phyloP scores from a whole-genome alignment of 2,888 invertebrate species.

The Dichetophora obliterata region DNA sequence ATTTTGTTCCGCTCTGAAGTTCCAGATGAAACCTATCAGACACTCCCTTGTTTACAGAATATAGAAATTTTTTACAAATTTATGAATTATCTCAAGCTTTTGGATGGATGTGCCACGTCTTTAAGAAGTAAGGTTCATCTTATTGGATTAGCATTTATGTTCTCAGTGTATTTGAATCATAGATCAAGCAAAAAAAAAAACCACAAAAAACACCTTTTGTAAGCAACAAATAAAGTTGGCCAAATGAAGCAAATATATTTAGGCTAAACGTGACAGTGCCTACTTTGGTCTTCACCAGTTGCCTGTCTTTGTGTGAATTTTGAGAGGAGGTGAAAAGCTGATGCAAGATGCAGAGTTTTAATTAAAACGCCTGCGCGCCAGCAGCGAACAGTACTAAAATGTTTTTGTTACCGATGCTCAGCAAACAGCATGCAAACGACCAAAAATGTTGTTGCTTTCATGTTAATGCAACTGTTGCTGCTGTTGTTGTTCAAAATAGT shows the following conservation, averaged over 20 bases:
- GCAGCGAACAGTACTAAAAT: neutral
- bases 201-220: too few relatives aligned
- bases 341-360: conserved; percentile 16
- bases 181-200: too few relatives aligned
- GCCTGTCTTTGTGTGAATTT: neutral
- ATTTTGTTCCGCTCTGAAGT: too few relatives aligned
- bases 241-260: conserved; percentile 27
- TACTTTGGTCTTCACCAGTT: neutral
- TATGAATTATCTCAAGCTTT: too few relatives aligned
- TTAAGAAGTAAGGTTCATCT: too few relatives aligned
- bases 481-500: neutral
- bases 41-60: too few relatives aligned
- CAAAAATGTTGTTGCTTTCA: neutral
- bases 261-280: conserved; percentile 24
- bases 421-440: neutral
- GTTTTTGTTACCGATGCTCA: neutral
- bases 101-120: too few relatives aligned
- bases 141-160: too few relatives aligned
- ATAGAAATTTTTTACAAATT: too few relatives aligned
- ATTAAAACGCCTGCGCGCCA: conserved; percentile 31
- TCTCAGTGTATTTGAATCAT: too few relatives aligned
- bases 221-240: neutral
- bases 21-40: too few relatives aligned
- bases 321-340: neutral
- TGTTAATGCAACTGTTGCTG: neutral